A percentile compares a stretch with the other conserved stretches of the same genome.
Conservation (phyloP, 2,888 invertebrate genomes). For the Clanis bilineata region DNA sequence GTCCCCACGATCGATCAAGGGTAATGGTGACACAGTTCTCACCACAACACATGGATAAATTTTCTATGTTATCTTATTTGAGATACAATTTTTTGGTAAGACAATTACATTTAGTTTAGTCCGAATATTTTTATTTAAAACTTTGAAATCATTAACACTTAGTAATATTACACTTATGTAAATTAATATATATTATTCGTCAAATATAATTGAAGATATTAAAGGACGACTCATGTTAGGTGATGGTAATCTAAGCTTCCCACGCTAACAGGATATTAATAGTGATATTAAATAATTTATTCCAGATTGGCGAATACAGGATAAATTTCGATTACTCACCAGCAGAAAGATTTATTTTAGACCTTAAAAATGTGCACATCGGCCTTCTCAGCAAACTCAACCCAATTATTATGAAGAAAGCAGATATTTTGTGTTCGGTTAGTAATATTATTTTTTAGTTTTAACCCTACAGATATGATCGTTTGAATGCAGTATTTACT, state of each 20-base stretch:
- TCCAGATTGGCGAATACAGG: conserved; percentile 70
- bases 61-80: conserved; percentile 61
- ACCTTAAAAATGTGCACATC: conserved; percentile 55
- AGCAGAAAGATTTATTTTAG: conserved; percentile 61
- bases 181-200: no score
- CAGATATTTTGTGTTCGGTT: conserved; percentile 67
- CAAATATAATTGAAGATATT: no score
- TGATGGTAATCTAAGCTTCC: no score
- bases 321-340: conserved; percentile 59
- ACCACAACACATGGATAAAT: conserved; percentile 56
- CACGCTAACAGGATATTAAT: no score
- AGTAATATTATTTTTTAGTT: conserved; percentile 32
- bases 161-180: no score
- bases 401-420: conserved; percentile 64
- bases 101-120: neutral
- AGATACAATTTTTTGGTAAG: conserved; percentile 65
- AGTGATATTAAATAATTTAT: conserved; percentile 22
- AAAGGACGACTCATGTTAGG: no score
- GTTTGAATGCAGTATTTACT: no score
- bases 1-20: conserved; percentile 59
- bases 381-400: conserved; percentile 59
- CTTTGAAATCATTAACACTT: no score
- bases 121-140: no score
- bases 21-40: conserved; percentile 66
- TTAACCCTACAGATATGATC: no score